phyloP scores from a whole-genome alignment of 2,797 vertebrate genomes.

The Coracias cyanogaster region DNA sequence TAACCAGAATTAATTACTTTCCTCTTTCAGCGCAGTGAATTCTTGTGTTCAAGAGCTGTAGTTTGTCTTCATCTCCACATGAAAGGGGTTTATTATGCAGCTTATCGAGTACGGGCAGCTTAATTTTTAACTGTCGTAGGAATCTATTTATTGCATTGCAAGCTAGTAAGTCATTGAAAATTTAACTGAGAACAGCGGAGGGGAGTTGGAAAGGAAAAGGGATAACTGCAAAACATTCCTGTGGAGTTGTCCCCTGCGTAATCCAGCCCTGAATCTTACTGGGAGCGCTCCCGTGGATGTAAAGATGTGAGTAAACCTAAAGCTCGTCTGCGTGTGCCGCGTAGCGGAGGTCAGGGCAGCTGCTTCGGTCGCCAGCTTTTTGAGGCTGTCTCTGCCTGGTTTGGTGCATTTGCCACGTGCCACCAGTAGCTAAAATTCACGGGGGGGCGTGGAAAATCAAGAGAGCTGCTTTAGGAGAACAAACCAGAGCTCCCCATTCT shows the following conservation, averaged over 20 bases:
- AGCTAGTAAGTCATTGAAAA: neutral
- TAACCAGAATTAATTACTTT: slow-evolving; percentile 58
- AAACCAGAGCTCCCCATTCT: neutral
- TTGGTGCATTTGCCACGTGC: neutral
- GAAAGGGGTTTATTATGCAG: slow-evolving; percentile 43
- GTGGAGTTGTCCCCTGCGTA: neutral
- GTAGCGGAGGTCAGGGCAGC: neutral
- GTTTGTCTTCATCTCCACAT: slow-evolving; percentile 41
- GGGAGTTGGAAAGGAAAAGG: neutral
- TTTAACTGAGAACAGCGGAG: slow-evolving; percentile 20
- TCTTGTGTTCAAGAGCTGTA: neutral
- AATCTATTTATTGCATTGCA: neutral
- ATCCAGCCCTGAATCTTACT: neutral
- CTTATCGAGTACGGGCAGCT: slow-evolving; percentile 31
- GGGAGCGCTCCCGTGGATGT: neutral
- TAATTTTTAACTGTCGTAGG: slow-evolving; percentile 14
- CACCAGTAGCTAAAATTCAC: neutral
- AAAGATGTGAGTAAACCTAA: neutral
- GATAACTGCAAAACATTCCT: neutral
- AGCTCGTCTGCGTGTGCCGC: neutral
- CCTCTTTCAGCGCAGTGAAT: neutral
- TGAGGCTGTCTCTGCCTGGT: neutral
- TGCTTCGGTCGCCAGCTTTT: neutral
- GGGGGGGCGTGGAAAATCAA: neutral
- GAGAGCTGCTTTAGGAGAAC: neutral